Base-by-base conservation (phyloP, 2,888 invertebrate species). In the Euclidia mi region DNA sequence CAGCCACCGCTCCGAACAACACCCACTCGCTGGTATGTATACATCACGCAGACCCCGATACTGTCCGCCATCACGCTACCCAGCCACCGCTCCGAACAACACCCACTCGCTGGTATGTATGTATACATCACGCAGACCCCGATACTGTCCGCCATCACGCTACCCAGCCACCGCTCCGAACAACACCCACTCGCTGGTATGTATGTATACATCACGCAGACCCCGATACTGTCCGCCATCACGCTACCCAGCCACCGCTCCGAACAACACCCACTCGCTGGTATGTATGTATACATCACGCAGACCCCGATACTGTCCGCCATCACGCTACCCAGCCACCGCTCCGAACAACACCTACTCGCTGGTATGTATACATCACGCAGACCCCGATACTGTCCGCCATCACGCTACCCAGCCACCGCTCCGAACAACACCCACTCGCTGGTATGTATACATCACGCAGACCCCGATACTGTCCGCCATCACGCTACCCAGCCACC, bases 321-420 rank as follows among this genome's bases (percentile, higher is more conserved):
- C 50, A 76, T 71, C 37, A 74, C 71, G 6, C 65, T 76, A 38
- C 75, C 76, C 1, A 41, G 57, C 4, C 71, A 70, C 17, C 55
- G 59, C 2, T 4, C 1, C 11, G 31, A 20, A 3, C 20, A 32
- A 2, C 31, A 32, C n/a, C 31, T 11, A 4, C 31, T 32, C 11
- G 31, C 31, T 32, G 31, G 31, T 32, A 34, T 20, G 20, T 20
- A 20, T 20, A 34, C 34, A 32, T 32, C 10, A 32, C 32, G 11
- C 20, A 20, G 20, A 20, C 20, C 3, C 20, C 20, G 4, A 20
- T 20, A 3, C 20, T 20, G 6, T 20, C 20, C 6, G 20, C 20
- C 20, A 20, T 20, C 20, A 20, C 20, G 20, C 20, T 20, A 6
- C 20, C 20, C 4, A 20, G 20, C 3, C 20, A 20, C 20, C 20